phyloP scores from a whole-genome alignment of 2,797 vertebrate species.

The Setipinna tenuifilis region DNA sequence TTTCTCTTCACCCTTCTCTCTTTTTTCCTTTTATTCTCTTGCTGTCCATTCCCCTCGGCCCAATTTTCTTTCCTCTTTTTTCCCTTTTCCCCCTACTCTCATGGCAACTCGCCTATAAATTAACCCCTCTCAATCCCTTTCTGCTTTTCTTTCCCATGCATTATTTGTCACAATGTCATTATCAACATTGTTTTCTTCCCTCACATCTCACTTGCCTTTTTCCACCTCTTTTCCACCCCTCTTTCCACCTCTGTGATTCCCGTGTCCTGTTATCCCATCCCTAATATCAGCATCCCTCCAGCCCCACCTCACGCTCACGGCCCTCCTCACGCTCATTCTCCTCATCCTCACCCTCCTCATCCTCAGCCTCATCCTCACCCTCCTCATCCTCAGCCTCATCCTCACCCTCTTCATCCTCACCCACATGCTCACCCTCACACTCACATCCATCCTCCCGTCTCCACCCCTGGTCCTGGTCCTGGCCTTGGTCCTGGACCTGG shows the following conservation, averaged over 20 bases:
- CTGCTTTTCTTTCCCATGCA: background rate
- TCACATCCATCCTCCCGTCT: slow-evolving; percentile 43
- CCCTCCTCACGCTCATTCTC: slow-evolving; percentile 30
- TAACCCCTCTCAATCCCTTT: background rate
- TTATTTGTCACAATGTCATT: background rate
- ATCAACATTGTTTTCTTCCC: background rate
- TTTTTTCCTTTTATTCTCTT: slow-evolving; percentile 28
- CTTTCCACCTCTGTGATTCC: slow-evolving; percentile 32
- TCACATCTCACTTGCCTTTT: background rate
- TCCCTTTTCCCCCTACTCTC: slow-evolving; percentile 35
- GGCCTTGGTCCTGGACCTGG: slow-evolving; percentile 19
- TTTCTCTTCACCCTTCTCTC: slow-evolving; percentile 34
- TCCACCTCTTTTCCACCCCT: background rate
- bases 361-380: slow-evolving; percentile 32
- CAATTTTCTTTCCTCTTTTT: slow-evolving; percentile 51
- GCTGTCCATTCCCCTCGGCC: background rate
- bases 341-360: slow-evolving; percentile 36
- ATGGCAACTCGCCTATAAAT: background rate
- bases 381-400: background rate
- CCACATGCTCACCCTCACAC: slow-evolving; percentile 37
- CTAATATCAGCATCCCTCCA: background rate
- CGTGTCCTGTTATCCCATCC: background rate
- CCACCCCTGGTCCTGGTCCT: slow-evolving; percentile 18
- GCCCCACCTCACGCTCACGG: background rate
- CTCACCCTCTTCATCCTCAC: background rate